phyloP scores from a whole-genome alignment of 2,797 vertebrate species.

The Pristis pectinata region DNA sequence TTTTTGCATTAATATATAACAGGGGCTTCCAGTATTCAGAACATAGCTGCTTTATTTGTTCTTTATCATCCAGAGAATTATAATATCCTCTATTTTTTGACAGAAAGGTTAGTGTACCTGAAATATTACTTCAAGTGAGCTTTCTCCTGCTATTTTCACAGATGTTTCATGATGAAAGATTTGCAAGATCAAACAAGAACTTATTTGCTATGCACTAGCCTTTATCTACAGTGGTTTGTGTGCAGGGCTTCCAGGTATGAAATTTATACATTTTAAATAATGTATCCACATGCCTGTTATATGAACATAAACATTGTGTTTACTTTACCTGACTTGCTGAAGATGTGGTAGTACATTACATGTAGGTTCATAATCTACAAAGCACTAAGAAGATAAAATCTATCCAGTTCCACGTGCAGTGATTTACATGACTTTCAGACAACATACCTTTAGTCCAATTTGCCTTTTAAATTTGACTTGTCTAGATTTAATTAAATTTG shows the following conservation, averaged over 20 bases:
- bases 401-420: background rate
- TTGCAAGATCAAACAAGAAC: background rate
- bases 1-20: background rate
- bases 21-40: background rate
- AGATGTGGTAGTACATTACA: background rate
- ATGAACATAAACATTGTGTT: background rate
- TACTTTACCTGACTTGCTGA: background rate
- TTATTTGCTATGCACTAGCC: background rate
- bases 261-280: background rate
- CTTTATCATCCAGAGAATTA: background rate
- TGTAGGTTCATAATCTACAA: background rate
- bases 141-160: background rate
- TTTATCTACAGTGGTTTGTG: background rate
- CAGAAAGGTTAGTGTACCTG: background rate
- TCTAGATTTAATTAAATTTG: conserved; percentile 13
- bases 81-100: background rate
- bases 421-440: background rate
- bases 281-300: background rate
- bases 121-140: background rate
- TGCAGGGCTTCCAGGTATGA: background rate
- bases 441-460: background rate
- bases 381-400: background rate
- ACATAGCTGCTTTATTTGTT: background rate
- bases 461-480: conserved; percentile 11
- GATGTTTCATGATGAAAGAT: background rate